Evolutionary conservation across 23 tunicate species (phyloP).

Genomic region (Clavelina lepadiformis): DNA sequence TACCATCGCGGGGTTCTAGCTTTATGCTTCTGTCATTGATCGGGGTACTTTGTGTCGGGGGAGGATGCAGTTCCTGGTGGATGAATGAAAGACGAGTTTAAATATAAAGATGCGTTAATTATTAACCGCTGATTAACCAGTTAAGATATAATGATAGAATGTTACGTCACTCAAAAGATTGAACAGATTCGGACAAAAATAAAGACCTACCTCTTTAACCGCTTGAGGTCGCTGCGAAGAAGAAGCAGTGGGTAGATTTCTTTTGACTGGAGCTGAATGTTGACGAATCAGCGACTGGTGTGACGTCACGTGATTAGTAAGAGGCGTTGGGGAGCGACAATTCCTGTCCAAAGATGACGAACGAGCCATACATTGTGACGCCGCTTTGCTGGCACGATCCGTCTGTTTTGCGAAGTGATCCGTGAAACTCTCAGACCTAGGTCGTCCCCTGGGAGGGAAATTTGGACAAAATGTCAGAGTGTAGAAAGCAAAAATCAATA

Average conservation of each 20-base stretch:
- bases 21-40: background rate
- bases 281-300: slow-evolving; percentile 21
- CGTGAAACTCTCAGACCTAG: slow-evolving; percentile 25
- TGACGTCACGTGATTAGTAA: background rate
- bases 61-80: too few relatives aligned
- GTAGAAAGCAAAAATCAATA: too few relatives aligned
- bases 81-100: too few relatives aligned
- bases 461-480: too few relatives aligned
- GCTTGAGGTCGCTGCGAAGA: background rate
- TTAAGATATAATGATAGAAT: too few relatives aligned
- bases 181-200: too few relatives aligned
- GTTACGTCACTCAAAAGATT: too few relatives aligned
- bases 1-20: slow-evolving; percentile 12
- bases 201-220: background rate
- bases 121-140: too few relatives aligned
- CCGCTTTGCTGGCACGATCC: background rate
- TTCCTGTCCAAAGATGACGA: slow-evolving; percentile 21
- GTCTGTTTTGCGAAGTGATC: slow-evolving; percentile 6
- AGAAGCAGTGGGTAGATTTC: background rate
- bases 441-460: slow-evolving; percentile 10
- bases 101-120: too few relatives aligned
- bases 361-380: background rate
- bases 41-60: too few relatives aligned
- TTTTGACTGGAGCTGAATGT: slow-evolving; percentile 4
- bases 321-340: background rate